Conservation (phyloP, 1,140 invertebrate species). For the Triops longicaudatus region DNA sequence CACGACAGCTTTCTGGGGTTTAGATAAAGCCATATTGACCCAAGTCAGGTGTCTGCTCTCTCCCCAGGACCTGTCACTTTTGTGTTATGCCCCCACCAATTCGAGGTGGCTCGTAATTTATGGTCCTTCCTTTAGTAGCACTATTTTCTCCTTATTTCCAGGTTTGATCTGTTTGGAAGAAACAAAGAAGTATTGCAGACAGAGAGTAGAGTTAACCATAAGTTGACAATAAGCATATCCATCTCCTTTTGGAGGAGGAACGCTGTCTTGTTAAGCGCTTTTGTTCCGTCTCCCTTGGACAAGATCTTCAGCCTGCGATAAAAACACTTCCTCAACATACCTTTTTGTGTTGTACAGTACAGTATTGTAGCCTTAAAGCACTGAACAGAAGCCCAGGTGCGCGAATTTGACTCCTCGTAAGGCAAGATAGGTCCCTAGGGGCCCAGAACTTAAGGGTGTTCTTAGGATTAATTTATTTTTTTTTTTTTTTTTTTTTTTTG, state of each 20-base stretch:
- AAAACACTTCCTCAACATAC: not conserved
- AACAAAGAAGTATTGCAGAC: no score
- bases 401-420: not conserved
- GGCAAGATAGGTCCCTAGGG: not conserved
- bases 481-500: not conserved
- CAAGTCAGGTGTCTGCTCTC: conserved; percentile 5
- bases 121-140: not conserved
- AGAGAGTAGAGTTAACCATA: no score
- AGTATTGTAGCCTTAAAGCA: not conserved
- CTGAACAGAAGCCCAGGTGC: not conserved
- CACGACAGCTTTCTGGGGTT: not conserved
- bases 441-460: not conserved
- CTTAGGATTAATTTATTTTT: not conserved
- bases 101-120: not conserved
- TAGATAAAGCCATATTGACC: not conserved
- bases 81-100: not conserved
- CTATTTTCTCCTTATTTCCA: not conserved
- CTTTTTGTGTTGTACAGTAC: not conserved
- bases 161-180: no score
- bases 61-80: not conserved
- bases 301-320: no score
- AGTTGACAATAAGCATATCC: no score
- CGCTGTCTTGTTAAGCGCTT: no score
- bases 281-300: no score
- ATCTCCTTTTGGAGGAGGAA: no score